A percentile compares a stretch with the other conserved stretches of the same genome.
Evolutionary conservation across 2,888 invertebrate genomes (phyloP).

Genomic region (Eurois occulta): DNA sequence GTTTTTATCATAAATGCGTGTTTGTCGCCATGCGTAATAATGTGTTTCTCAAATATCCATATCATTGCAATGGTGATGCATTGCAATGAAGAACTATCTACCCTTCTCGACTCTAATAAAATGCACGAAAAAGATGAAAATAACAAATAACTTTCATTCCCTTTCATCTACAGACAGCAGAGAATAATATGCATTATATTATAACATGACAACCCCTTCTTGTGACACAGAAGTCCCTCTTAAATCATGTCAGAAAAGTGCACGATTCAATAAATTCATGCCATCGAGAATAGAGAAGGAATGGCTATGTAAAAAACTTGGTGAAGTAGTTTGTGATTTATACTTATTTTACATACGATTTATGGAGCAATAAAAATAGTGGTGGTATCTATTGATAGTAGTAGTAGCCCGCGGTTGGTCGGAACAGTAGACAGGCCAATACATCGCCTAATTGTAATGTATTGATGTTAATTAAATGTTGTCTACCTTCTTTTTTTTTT

Average conservation of each 20-base stretch:
- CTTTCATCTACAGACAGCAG: conserved; percentile 24
- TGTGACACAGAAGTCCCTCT: conserved; percentile 7
- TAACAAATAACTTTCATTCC: conserved; percentile 20
- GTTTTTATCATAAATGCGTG: not conserved
- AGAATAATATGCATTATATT: conserved; percentile 19
- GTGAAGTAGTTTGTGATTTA: conserved; percentile 28
- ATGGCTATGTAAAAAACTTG: conserved; percentile 11
- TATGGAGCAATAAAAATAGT: not conserved
- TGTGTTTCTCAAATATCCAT: not conserved
- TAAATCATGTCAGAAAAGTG: conserved; percentile 39
- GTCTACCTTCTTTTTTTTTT: no score
- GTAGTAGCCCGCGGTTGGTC: not conserved
- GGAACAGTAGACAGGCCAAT: not conserved
- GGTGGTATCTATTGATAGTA: not conserved
- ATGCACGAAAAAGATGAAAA: conserved; percentile 15
- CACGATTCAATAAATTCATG: conserved; percentile 44
- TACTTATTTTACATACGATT: conserved; percentile 6
- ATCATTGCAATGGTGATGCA: no score
- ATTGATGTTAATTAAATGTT: not conserved
- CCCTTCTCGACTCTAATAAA: no score
- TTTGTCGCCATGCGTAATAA: not conserved
- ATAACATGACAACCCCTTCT: conserved; percentile 27
- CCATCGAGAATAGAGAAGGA: not conserved
- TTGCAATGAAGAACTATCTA: no score
- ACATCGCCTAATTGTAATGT: not conserved